Base-by-base conservation (phyloP, 1,140 invertebrate genomes). In the Parasteatoda tepidariorum region DNA sequence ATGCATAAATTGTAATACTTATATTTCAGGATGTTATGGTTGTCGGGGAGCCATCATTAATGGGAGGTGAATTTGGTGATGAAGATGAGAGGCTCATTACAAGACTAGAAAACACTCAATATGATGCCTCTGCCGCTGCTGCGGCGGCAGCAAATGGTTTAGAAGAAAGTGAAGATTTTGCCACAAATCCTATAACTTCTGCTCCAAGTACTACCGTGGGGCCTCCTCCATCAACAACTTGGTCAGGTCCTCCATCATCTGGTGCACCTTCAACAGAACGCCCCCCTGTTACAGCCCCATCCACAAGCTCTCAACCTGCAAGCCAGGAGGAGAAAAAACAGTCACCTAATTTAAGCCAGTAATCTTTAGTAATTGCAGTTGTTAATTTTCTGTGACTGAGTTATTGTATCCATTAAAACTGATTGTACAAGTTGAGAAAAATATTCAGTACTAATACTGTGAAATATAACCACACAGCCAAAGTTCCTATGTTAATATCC, bases 11-110 rank as follows among this genome's bases (percentile, higher is more conserved):
- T n/a, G n/a, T n/a, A n/a, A n/a, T n/a, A n/a, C n/a, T n/a, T n/a
- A n/a, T n/a, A n/a, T 84, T 75, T n/a, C 48, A 98, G 94, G 98
- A 99, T 90, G 98, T 99, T 85, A 99, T 99, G 98, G 97, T 99
- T 34, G 98, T 99, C 18, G 98, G 98, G 86, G 98, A 99, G 88
- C 98, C 98, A 61, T 98, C 97, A 4, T 91, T 99, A 76, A 99
- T 99, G 98, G 98, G 98, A 61, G 97, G 98, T 64, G 98, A 99
- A 89, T 99, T 99, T 89, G 98, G 98, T 48, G 98, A 99, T 88
- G 97, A 99, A 89, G 98, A 99, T 89, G 98, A 99, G 90, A 92
- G 98, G 85, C 92, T 99, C 74, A 99, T 99, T 85, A 99, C 97
- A 48, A 92, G 98, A 87, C 92, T 99, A 83, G 98, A 99, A 90